A percentile compares a stretch with the other conserved stretches of the same genome.
Evolutionary conservation across 2,113 vertebrate genomes (phyloP).

Genomic region (Pelusios castaneus): DNA sequence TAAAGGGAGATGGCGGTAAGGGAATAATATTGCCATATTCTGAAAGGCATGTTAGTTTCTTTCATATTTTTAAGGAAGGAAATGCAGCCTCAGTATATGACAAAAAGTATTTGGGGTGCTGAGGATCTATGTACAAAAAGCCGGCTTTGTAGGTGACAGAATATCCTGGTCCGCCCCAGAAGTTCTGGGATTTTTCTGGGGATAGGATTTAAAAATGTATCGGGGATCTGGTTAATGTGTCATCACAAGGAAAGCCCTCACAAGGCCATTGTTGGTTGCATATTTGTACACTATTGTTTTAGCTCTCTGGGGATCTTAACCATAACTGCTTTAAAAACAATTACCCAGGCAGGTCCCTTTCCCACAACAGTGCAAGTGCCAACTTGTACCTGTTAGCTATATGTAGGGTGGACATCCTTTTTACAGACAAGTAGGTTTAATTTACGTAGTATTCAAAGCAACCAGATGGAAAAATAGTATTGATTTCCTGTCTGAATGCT

Average conservation of each 20-base stretch:
- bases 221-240: background rate
- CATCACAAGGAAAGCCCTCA: background rate
- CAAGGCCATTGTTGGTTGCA: background rate
- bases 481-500: constrained; percentile 39
- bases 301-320: background rate
- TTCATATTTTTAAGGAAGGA: background rate
- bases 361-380: background rate
- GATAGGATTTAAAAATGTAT: background rate
- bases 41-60: background rate
- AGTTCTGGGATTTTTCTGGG: background rate
- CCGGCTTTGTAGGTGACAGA: background rate
- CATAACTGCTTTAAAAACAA: background rate
- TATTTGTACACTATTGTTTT: background rate
- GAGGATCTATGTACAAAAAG: constrained; percentile 17
- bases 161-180: background rate
- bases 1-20: background rate
- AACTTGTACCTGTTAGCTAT: background rate
- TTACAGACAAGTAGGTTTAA: constrained; percentile 33
- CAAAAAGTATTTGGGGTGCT: background rate
- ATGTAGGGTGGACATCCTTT: background rate
- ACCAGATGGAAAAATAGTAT: constrained; percentile 43
- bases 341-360: background rate
- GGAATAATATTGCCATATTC: background rate
- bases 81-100: background rate
- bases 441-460: constrained; percentile 42